Conservation (phyloP, 2,888 invertebrate genomes). For the Orthonevra nobilis region DNA sequence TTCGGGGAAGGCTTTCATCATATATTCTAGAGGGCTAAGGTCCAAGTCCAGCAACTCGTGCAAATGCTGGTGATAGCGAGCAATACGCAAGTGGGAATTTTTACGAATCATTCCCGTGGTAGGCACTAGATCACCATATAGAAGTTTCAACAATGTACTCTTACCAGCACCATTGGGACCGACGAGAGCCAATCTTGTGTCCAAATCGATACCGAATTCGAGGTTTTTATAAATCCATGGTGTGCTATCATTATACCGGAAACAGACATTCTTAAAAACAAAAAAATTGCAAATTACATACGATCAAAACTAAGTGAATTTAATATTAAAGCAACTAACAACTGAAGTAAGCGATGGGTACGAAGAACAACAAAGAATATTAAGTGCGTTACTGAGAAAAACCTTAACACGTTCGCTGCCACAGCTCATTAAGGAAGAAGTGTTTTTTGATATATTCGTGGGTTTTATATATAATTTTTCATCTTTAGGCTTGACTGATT, state of each 20-base stretch:
- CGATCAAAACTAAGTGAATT: too few relatives aligned
- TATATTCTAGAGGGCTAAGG: conserved; percentile 97
- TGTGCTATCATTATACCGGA: conserved; percentile 91
- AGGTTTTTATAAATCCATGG: conserved; percentile 98
- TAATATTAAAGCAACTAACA: too few relatives aligned
- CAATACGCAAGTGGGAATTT: conserved; percentile 98
- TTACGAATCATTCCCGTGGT: conserved; percentile 98
- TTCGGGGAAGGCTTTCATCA: conserved; percentile 98
- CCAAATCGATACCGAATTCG: conserved; percentile 99
- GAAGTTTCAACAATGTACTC: conserved; percentile 96
- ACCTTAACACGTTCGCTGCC: too few relatives aligned
- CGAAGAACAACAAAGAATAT: too few relatives aligned
- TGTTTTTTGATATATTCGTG: too few relatives aligned
- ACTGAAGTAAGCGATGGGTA: conserved; percentile 10
- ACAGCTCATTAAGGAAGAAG: too few relatives aligned
- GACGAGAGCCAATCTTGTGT: conserved; percentile 96
- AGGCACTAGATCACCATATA: conserved; percentile 97
- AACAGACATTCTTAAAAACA: conserved; percentile 93
- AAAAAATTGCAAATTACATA: too few relatives aligned
- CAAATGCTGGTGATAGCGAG: conserved; percentile 98
- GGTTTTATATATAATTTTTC: too few relatives aligned
- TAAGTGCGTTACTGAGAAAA: too few relatives aligned
- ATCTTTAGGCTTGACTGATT: too few relatives aligned
- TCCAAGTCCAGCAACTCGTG: conserved; percentile 97
- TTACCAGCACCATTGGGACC: conserved; percentile 99